These are phyloP conservation scores for Irena cyanogastra DNA, from an alignment of 2,113 vertebrate genomes.

Conservation along the genomic window DNA sequence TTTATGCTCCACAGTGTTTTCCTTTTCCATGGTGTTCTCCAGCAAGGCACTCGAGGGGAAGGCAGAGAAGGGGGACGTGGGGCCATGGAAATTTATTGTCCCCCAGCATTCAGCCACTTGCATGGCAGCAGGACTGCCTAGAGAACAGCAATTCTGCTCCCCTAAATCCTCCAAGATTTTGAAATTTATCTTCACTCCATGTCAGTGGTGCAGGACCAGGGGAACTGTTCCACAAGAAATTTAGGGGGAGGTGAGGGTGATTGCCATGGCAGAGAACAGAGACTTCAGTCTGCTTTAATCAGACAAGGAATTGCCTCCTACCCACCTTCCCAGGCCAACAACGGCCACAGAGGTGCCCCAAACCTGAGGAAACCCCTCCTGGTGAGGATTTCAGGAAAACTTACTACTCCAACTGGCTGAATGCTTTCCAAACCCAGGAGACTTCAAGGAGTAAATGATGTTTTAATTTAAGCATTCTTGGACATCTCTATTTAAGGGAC, in stretches of 20 bases:
- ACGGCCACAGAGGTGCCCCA: background rate
- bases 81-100: background rate
- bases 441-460: background rate
- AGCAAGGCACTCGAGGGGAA: rapidly evolving
- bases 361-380: background rate
- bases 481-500: background rate
- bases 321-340: background rate
- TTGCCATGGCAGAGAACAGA: background rate
- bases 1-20: background rate
- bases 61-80: background rate
- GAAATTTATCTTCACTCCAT: background rate
- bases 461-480: background rate
- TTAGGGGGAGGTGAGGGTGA: background rate
- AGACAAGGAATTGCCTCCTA: background rate
- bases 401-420: background rate
- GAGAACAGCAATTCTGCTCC: background rate
- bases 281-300: background rate
- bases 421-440: background rate
- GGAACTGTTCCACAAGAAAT: background rate
- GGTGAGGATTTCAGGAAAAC: background rate
- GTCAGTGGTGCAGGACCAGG: background rate
- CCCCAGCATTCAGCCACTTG: background rate
- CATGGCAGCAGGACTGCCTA: background rate
- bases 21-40: background rate
- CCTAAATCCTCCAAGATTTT: background rate